A percentile compares a stretch with the other conserved stretches of the same genome.
These are phyloP conservation scores for Chinchilla lanigera DNA, from an alignment of 2,113 vertebrate genomes.

Conservation along the genomic window DNA sequence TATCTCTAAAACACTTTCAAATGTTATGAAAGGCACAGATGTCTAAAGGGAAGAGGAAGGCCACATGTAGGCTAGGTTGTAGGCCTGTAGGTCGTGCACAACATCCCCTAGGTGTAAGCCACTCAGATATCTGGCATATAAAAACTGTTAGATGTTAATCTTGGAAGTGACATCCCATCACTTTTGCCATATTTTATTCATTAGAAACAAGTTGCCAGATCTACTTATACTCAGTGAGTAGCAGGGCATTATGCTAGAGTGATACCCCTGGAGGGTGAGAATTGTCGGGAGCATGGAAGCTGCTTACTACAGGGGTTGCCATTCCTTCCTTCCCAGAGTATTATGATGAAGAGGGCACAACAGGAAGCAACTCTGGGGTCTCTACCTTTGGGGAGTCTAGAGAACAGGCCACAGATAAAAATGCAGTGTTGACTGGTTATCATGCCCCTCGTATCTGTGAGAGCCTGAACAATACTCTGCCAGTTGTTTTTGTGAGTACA, in stretches of 20 bases:
- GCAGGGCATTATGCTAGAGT: background rate
- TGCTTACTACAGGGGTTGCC: background rate
- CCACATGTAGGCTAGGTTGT: background rate
- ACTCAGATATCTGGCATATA: background rate
- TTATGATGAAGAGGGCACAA: background rate
- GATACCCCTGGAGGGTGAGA: background rate
- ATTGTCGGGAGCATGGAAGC: background rate
- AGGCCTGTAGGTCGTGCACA: background rate
- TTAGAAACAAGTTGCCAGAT: constrained; percentile 11
- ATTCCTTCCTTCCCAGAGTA: constrained; percentile 25
- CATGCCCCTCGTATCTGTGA: background rate
- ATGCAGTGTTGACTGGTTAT: background rate
- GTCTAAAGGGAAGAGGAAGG: background rate
- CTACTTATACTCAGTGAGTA: background rate
- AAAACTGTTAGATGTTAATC: background rate
- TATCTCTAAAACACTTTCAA: background rate
- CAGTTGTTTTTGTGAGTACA: background rate
- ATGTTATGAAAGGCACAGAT: constrained; percentile 1
- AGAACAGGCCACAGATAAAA: constrained; percentile 26
- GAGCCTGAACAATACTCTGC: background rate
- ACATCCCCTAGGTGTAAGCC: background rate
- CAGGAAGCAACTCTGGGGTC: background rate
- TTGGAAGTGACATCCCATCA: constrained; percentile 15
- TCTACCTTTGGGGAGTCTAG: background rate
- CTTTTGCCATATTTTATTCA: background rate